Evolutionary conservation across 1,140 invertebrate genomes (phyloP).

Genomic region (Drosophila nannoptera): DNA sequence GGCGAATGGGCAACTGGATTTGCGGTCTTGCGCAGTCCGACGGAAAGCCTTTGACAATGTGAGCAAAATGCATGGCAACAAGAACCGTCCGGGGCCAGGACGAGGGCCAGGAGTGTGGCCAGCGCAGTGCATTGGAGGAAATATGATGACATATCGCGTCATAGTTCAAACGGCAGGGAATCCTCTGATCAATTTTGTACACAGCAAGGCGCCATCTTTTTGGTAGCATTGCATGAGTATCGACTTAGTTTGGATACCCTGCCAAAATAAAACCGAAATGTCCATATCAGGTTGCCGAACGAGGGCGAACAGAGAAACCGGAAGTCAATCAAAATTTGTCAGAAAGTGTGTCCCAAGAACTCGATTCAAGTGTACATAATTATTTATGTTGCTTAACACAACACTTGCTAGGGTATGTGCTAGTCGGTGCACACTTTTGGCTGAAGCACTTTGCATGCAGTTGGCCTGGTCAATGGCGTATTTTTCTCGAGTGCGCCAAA

Average conservation of each 20-base stretch:
- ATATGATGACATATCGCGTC: slow-evolving; percentile 80
- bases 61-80: slow-evolving; percentile 63
- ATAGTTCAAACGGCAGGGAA: slow-evolving; percentile 79
- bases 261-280: too few species aligned
- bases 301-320: background rate
- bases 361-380: too few species aligned
- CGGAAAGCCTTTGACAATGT: slow-evolving; percentile 61
- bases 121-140: slow-evolving; percentile 57
- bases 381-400: too few species aligned
- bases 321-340: background rate
- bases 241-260: slow-evolving; percentile 6
- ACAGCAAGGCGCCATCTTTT: slow-evolving; percentile 79
- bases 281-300: background rate
- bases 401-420: slow-evolving; percentile 14
- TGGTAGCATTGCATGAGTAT: slow-evolving; percentile 37
- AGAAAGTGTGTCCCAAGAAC: too few species aligned
- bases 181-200: slow-evolving; percentile 79
- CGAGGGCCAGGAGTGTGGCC: slow-evolving; percentile 16
- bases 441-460: slow-evolving; percentile 3
- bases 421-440: background rate
- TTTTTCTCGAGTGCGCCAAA: slow-evolving; percentile 69
- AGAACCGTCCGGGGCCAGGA: slow-evolving; percentile 23
- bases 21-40: slow-evolving; percentile 52
- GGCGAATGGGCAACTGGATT: slow-evolving; percentile 18
- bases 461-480: slow-evolving; percentile 61